Conservation (phyloP, 2,888 invertebrate genomes). For the Agrochola circellaris region DNA sequence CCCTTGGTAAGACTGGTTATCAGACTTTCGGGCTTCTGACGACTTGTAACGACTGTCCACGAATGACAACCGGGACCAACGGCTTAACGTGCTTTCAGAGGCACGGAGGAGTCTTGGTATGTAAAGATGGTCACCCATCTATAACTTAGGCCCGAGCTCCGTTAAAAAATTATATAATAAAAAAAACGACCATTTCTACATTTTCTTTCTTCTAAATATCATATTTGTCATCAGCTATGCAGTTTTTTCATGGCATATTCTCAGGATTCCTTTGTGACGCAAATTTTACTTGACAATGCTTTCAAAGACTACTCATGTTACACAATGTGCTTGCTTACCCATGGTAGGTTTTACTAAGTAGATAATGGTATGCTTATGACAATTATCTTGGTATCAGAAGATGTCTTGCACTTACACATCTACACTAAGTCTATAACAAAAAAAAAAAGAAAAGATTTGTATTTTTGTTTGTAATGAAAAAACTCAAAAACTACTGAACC, state of each 20-base stretch:
- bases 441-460: too few relatives aligned
- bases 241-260: neutral
- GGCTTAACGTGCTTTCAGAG: too few relatives aligned
- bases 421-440: too few relatives aligned
- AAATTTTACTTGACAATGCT: neutral
- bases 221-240: neutral
- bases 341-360: neutral
- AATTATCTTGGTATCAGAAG: neutral
- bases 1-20: too few relatives aligned
- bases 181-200: neutral
- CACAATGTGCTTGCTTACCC: neutral
- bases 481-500: too few relatives aligned
- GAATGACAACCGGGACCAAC: too few relatives aligned
- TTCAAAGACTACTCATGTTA: neutral
- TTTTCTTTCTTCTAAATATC: neutral
- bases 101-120: too few relatives aligned
- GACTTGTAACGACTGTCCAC: too few relatives aligned
- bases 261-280: neutral
- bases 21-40: too few relatives aligned
- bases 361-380: neutral
- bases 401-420: neutral
- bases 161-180: neutral
- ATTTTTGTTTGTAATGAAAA: too few relatives aligned
- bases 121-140: too few relatives aligned
- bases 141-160: too few relatives aligned